These are phyloP conservation scores for Cosmorhoe ocellata DNA, from an alignment of 2,888 invertebrate species.

Conservation along the genomic window DNA sequence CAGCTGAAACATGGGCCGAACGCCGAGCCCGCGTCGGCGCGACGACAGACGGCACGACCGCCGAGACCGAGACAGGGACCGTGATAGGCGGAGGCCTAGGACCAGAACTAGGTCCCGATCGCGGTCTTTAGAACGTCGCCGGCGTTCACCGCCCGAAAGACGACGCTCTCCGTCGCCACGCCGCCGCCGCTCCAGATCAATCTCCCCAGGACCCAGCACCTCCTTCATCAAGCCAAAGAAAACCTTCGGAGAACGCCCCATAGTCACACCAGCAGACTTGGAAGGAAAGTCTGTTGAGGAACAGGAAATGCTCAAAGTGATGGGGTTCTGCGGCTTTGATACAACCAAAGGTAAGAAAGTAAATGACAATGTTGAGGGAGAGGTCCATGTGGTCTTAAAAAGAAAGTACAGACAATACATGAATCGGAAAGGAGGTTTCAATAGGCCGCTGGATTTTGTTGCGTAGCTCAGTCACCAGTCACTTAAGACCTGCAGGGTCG, in stretches of 20 bases:
- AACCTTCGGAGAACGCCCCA: slow-evolving; percentile 82
- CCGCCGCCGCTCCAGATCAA: slow-evolving; percentile 60
- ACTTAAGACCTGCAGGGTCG: slow-evolving; percentile 33
- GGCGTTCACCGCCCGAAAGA: slow-evolving; percentile 73
- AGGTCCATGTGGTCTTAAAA: slow-evolving; percentile 97
- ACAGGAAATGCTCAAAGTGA: slow-evolving; percentile 96
- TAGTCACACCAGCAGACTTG: slow-evolving; percentile 91
- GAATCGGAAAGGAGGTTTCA: slow-evolving; percentile 99
- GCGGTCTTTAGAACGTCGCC: slow-evolving; percentile 67
- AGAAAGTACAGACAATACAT: slow-evolving; percentile 99
- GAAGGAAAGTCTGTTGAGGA: slow-evolving; percentile 95
- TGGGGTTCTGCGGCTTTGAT: slow-evolving; percentile 98
- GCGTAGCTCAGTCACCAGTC: slow-evolving; percentile 84
- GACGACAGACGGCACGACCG: slow-evolving; percentile 62
- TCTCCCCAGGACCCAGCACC: slow-evolving; percentile 66
- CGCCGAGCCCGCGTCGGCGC: slow-evolving; percentile 77
- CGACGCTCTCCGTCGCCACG: slow-evolving; percentile 51
- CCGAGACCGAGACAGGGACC: slow-evolving; percentile 67
- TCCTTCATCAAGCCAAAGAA: slow-evolving; percentile 69
- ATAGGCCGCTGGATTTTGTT: slow-evolving; percentile 98
- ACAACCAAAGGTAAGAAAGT: slow-evolving; percentile 98
- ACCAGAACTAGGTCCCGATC: slow-evolving; percentile 70
- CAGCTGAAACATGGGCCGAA: slow-evolving; percentile 68
- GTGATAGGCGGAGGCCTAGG: slow-evolving; percentile 66
- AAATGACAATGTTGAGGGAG: slow-evolving; percentile 96